These are phyloP conservation scores for Trichomycterus rosablanca DNA, from an alignment of 2,113 vertebrate genomes.

Conservation along the genomic window DNA sequence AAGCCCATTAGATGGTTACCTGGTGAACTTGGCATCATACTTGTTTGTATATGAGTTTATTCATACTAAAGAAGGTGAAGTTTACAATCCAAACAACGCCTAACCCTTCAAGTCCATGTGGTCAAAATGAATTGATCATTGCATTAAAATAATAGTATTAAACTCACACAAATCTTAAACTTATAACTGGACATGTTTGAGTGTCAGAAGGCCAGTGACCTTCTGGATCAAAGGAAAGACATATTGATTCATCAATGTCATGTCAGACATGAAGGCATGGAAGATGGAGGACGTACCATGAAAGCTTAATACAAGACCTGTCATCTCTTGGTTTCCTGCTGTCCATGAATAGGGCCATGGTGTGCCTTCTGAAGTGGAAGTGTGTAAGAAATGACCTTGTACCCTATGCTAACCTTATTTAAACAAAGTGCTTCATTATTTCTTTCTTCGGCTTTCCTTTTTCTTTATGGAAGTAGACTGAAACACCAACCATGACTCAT, in stretches of 20 bases:
- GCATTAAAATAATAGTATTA: too few relatives aligned
- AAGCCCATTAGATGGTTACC: conserved; percentile 25
- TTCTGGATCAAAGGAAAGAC: conserved; percentile 37
- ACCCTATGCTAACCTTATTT: conserved; percentile 23
- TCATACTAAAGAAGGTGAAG: background rate
- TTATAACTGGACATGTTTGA: conserved; percentile 51
- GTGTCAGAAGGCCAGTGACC: conserved; percentile 47
- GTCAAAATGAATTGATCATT: too few relatives aligned
- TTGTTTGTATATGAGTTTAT: conserved; percentile 1
- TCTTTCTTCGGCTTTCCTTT: background rate
- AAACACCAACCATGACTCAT: too few relatives aligned
- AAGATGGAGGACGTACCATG: conserved; percentile 2
- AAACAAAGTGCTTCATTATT: conserved; percentile 3
- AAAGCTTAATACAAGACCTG: conserved; percentile 39
- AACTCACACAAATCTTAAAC: conserved; percentile 25
- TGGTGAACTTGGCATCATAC: conserved; percentile 2
- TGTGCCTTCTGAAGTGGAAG: conserved; percentile 57
- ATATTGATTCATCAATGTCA: conserved; percentile 60
- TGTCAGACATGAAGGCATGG: conserved; percentile 21
- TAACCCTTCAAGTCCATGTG: background rate
- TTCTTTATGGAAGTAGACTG: too few relatives aligned
- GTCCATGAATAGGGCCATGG: conserved; percentile 38
- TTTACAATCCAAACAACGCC: background rate
- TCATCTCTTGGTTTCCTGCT: conserved; percentile 23
- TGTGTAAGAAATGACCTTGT: conserved; percentile 49